phyloP scores from a whole-genome alignment of 1,140 invertebrate species.

The Zaprionus nigranus region DNA sequence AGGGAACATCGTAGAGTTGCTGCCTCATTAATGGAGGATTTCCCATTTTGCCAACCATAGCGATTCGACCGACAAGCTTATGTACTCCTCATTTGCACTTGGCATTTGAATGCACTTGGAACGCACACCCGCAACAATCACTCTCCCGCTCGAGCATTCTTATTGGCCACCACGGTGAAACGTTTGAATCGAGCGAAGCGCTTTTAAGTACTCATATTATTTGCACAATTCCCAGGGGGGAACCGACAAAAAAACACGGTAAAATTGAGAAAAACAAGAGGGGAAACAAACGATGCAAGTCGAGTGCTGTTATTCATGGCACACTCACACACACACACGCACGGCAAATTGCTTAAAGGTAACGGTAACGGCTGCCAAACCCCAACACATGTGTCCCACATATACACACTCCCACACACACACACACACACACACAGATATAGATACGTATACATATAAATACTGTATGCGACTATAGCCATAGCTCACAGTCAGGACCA shows the following conservation, averaged over 20 bases:
- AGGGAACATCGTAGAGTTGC: not conserved
- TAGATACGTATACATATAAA: not conserved
- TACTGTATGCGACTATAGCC: not conserved
- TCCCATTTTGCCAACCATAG: not conserved
- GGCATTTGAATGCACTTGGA: not conserved
- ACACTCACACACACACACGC: conserved; percentile 28
- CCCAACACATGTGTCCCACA: conserved; percentile 49
- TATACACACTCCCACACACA: not conserved
- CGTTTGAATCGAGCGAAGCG: conserved; percentile 40
- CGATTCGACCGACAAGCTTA: not conserved
- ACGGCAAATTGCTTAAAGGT: conserved; percentile 73
- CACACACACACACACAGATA: conserved; percentile 6
- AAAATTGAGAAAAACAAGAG: conserved; percentile 26
- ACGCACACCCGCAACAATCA: not conserved
- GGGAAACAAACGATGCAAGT: conserved; percentile 63
- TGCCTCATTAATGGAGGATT: not conserved
- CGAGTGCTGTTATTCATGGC: conserved; percentile 78
- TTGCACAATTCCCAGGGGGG: conserved; percentile 57
- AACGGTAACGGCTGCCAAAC: conserved; percentile 66
- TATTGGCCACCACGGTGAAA: conserved; percentile 8
- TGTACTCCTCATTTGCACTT: not conserved
- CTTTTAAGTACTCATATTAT: conserved; percentile 75
- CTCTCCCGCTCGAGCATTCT: conserved; percentile 12
- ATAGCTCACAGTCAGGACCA: conserved; percentile 63
- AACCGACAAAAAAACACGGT: conserved; percentile 38